Base-by-base conservation (phyloP, 2,888 invertebrate species). In the Lasioglossum leucozonium region DNA sequence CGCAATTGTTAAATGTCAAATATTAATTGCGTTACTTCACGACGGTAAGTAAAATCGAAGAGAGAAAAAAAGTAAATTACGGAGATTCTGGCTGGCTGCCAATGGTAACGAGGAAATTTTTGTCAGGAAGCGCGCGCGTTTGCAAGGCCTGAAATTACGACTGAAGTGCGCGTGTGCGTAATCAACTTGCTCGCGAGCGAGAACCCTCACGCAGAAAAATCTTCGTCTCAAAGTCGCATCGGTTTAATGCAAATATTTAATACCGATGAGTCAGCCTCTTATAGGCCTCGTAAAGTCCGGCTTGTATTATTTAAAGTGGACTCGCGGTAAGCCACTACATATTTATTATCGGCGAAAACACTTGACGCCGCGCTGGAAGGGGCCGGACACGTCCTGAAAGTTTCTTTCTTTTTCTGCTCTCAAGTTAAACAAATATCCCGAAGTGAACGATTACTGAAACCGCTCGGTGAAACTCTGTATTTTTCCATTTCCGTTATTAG, bases 171-270 rank as follows among this genome's bases (percentile, higher is more conserved):
- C 16, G 55, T 11, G 55, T 4, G 47, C 22, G n/a, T 37, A 51
- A 69, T 51, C 40, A 62, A 67, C n/a, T 65, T 30, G 30, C 26
- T 22, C 11, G 11, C 6, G 6, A 26, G 6, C 37, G n/a, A n/a
- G n/a, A 13, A 16, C 13, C 75, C 37, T 10, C n/a, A 13, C 5
- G 26, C 30, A n/a, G 8, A 34, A 34, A 47, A 65, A 0, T 65
- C 34, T 2, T 76, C 65, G n/a, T 13, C 22, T 34, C 65, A 4
- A 42, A 18, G 5, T n/a, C 37, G 47, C 72, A 72, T 73, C 51
- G 13, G 26, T 67, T 73, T n/a, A 82, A 78, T 10, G 78, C 72
- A 74, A 82, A 84, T 84, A 84, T 84, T 84, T 72, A 42, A 75
- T 72, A 74, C 18, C 78, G 55, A 51, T 65, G 82, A 65, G 44